Conservation (phyloP, 2,797 vertebrate species). For the Pantherophis alleghaniensis region DNA sequence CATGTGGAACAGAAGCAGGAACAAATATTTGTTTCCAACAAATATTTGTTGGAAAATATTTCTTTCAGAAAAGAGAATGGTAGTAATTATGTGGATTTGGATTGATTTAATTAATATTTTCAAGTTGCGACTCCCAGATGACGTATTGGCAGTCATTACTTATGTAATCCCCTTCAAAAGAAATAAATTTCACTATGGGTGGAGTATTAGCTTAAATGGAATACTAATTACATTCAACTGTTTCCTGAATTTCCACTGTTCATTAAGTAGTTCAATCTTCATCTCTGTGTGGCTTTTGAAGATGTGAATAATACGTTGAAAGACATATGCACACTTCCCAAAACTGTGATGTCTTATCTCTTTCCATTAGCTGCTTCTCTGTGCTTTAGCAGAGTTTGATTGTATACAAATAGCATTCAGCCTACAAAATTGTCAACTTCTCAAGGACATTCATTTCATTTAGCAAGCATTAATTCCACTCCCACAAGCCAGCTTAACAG, state of each 20-base stretch:
- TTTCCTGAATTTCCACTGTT: not conserved
- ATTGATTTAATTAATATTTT: not conserved
- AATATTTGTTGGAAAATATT: not conserved
- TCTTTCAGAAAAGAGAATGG: not conserved
- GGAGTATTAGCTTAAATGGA: not conserved
- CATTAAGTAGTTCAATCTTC: not conserved
- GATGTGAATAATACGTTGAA: not conserved
- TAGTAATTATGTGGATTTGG: not conserved
- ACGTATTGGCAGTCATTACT: not conserved
- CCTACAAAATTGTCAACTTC: not conserved
- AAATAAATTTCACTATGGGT: not conserved
- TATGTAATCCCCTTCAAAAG: not conserved
- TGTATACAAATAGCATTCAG: slow-evolving; percentile 9
- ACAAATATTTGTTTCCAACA: not conserved
- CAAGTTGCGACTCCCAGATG: not conserved
- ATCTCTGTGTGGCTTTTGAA: not conserved
- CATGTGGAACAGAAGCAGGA: not conserved
- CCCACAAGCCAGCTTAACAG: not conserved
- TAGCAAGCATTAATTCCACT: not conserved
- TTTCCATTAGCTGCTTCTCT: not conserved
- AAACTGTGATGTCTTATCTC: not conserved
- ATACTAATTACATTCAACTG: not conserved
- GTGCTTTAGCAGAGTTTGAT: slow-evolving; percentile 5
- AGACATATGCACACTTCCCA: not conserved
- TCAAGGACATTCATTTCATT: slow-evolving; percentile 16